Conservation (phyloP, 2,888 invertebrate species). For the Zaprionus obscuricornis region DNA sequence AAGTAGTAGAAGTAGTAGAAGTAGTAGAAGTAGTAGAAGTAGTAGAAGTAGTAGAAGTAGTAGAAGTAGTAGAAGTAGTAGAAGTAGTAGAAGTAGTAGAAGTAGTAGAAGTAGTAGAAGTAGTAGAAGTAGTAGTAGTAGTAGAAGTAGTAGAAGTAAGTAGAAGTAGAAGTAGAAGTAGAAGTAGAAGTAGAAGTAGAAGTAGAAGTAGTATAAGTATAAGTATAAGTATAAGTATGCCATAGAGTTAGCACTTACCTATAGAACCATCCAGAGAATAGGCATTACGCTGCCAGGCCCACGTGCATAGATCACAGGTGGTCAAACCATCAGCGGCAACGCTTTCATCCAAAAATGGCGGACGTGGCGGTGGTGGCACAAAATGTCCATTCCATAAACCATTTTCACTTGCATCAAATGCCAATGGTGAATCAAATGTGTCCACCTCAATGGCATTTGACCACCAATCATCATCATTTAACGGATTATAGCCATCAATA, state of each 20-base stretch:
- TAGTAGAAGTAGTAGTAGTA: no score
- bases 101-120: no score
- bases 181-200: no score
- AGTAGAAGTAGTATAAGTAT: no score
- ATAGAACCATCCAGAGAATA: slow-evolving; percentile 86
- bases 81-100: no score
- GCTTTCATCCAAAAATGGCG: slow-evolving; percentile 87
- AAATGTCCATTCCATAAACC: slow-evolving; percentile 84
- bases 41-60: no score
- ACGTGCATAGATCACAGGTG: slow-evolving; percentile 89
- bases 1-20: no score
- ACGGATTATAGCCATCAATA: slow-evolving; percentile 58
- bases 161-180: no score
- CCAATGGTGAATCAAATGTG: slow-evolving; percentile 83
- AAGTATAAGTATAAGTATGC: no score
- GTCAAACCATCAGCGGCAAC: slow-evolving; percentile 88
- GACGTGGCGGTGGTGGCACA: slow-evolving; percentile 88
- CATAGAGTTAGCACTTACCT: slow-evolving; percentile 84
- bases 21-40: no score
- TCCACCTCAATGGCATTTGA: slow-evolving; percentile 83
- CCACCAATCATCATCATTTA: slow-evolving; percentile 82
- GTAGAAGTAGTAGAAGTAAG: no score
- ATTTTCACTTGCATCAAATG: slow-evolving; percentile 83
- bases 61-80: no score
- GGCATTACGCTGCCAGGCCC: slow-evolving; percentile 88